These are phyloP conservation scores for Pachypeltis micranthus DNA, from an alignment of 1,140 invertebrate genomes.

Conservation along the genomic window DNA sequence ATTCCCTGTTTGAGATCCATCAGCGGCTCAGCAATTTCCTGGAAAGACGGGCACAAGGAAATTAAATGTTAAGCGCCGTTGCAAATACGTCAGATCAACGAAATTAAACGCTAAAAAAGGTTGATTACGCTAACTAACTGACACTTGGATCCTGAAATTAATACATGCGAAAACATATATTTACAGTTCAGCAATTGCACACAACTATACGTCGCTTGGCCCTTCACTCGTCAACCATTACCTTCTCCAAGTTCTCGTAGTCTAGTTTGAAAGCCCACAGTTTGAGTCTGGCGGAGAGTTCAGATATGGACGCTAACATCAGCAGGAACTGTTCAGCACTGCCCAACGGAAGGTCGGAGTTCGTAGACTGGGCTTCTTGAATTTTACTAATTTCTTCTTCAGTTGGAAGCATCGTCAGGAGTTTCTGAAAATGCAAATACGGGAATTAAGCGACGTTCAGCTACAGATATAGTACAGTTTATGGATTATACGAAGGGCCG, in stretches of 20 bases:
- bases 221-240: constrained; percentile 36
- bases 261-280: constrained; percentile 98
- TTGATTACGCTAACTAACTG: too few species aligned
- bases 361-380: constrained; percentile 84
- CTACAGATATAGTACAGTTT: too few species aligned
- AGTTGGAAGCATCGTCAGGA: constrained; percentile 92
- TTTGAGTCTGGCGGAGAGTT: constrained; percentile 85
- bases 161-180: too few species aligned
- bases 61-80: too few species aligned
- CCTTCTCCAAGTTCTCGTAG: constrained; percentile 89
- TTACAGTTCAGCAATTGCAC: too few species aligned
- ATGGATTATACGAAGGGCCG: too few species aligned
- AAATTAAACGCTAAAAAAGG: too few species aligned
- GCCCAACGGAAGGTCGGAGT: constrained; percentile 90
- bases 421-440: constrained; percentile 51
- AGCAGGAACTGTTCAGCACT: constrained; percentile 96
- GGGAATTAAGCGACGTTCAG: neutral
- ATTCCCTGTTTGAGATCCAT: constrained; percentile 97
- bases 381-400: constrained; percentile 95
- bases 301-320: constrained; percentile 88
- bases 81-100: too few species aligned
- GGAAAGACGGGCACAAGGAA: too few species aligned
- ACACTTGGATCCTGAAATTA: too few species aligned
- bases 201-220: neutral
- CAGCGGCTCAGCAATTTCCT: constrained; percentile 95